Evolutionary conservation across 1,140 invertebrate species (phyloP).

Genomic region (Megathymus violae): DNA sequence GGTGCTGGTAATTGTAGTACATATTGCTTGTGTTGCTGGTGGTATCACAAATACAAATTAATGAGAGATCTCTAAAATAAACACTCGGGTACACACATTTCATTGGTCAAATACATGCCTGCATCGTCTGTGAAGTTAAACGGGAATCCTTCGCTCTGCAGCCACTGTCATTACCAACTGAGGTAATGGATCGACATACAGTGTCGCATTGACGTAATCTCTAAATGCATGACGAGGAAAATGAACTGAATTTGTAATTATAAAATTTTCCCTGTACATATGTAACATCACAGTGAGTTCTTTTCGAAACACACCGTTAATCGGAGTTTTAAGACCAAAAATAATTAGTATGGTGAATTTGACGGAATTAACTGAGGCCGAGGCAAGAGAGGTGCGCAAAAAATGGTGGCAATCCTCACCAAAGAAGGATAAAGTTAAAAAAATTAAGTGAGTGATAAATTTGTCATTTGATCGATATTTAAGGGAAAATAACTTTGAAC

Average conservation of each 20-base stretch:
- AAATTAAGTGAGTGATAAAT: constrained; percentile 41
- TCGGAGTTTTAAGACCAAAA: background rate
- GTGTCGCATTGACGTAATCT: too few relatives aligned
- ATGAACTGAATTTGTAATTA: constrained; percentile 20
- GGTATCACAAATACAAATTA: too few relatives aligned
- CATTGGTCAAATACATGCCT: too few relatives aligned
- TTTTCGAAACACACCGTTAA: background rate
- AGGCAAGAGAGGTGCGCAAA: constrained; percentile 58
- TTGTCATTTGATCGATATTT: too few relatives aligned
- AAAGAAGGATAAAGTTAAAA: constrained; percentile 43
- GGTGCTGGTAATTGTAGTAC: too few relatives aligned
- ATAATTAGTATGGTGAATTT: constrained; percentile 46
- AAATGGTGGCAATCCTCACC: constrained; percentile 69
- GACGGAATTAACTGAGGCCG: constrained; percentile 51
- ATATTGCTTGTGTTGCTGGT: too few relatives aligned
- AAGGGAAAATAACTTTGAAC: too few relatives aligned
- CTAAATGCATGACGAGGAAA: constrained; percentile 1
- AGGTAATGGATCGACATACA: too few relatives aligned
- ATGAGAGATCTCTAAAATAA: too few relatives aligned
- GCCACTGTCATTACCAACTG: background rate
- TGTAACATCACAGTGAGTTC: background rate
- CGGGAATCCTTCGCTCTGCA: too few relatives aligned
- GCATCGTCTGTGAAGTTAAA: too few relatives aligned
- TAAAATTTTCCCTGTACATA: constrained; percentile 2
- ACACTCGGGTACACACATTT: too few relatives aligned